phyloP scores from a whole-genome alignment of 2,113 vertebrate genomes.

The Atrichornis clamosus region DNA sequence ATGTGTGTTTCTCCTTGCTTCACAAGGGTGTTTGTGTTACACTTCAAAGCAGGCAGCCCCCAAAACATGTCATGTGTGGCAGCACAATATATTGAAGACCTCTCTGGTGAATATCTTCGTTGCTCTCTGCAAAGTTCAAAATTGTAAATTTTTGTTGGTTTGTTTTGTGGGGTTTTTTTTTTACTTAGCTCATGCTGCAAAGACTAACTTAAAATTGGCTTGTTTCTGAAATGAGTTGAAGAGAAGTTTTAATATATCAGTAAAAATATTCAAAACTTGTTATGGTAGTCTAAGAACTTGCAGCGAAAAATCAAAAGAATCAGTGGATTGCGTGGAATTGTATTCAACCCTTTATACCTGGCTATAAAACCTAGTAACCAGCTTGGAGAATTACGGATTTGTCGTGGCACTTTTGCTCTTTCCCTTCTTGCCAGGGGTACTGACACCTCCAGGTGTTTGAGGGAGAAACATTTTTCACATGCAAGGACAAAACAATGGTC shows the following conservation, averaged over 20 bases:
- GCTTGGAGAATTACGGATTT: background rate
- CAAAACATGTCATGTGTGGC: background rate
- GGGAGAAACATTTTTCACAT: background rate
- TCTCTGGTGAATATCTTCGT: background rate
- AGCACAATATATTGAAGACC: background rate
- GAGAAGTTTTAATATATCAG: background rate
- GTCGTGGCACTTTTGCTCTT: background rate
- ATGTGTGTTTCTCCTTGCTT: background rate
- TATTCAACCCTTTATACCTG: background rate
- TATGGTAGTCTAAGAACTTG: background rate
- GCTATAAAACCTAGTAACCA: background rate
- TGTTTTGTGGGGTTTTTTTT: too few species aligned
- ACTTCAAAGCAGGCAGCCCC: background rate
- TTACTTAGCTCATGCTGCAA: background rate
- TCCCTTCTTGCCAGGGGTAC: background rate
- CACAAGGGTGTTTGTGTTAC: background rate
- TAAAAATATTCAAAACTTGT: background rate
- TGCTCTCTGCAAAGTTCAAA: background rate
- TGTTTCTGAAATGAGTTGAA: background rate
- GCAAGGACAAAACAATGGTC: background rate
- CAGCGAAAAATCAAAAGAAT: background rate
- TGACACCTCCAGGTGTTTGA: background rate
- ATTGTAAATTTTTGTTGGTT: fast-evolving
- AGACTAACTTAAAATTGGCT: background rate
- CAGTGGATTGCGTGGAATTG: background rate